Evolutionary conservation across 2,797 vertebrate genomes (phyloP), one percentile per base, ranked within the genome.

Genomic region (Sebastes vulpes): DNA sequence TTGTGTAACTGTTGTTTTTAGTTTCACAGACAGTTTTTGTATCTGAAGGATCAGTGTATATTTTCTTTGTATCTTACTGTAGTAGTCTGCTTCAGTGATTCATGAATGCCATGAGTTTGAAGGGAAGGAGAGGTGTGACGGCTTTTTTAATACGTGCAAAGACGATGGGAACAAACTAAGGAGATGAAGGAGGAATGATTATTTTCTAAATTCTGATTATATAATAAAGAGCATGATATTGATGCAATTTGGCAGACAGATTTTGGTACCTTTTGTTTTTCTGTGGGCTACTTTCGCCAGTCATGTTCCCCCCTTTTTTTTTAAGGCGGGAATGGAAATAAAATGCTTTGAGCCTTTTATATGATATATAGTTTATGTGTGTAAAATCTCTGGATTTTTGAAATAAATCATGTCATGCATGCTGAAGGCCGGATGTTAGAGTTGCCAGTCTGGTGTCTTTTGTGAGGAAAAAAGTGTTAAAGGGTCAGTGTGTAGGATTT

Each of bases 291-390:
- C 57, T 63, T 84, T 72, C 11, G 29, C 67, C 69, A 65, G 69
- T 79, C 42, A 14, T 67, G 50, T 80, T 46, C 57, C 38, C 67
- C 46, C 18, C 18, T 42, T 58, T 75, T 87, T 79, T 80, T 75
- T 75, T 10, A 77, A 84, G 28, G 61, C 59, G 80, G 72, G 75
- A 86, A 88, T 79, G 74, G 71, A 87, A 94, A 92, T 92, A 86
- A 88, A 91, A 81, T 84, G 56, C 58, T 76, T 91, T 85, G 6
- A 82, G 83, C 81, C 72, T 73, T 50, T 80, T 56, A 72, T 76
- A 75, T 83, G 56, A 72, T 81, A 84, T 74, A 79, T 66, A 88
- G 68, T 76, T 90, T 23, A 18, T 87, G 66, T 91, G 57, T 89
- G 65, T 83, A 83, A 72, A 86, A 65, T 70, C 20, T 79, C 64